Evolutionary conservation across 92 coral and sea anemone species (phyloP).

Genomic region (Bergia sp.): DNA sequence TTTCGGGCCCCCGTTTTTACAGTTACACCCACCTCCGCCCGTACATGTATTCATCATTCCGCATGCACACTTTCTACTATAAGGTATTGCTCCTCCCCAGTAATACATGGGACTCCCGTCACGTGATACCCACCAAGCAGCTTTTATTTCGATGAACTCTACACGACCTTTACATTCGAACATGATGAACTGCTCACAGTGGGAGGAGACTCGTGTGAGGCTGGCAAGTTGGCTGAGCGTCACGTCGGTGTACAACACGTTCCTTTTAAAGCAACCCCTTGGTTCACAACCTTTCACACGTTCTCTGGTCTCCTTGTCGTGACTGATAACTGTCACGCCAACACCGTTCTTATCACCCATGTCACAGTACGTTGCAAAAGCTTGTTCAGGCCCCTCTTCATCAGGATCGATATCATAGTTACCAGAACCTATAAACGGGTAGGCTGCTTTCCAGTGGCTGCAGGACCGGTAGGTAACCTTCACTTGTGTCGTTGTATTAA

Average conservation of each 20-base stretch:
- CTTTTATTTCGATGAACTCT: neutral
- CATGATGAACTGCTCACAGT: constrained; percentile 55
- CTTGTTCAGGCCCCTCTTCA: constrained; percentile 10
- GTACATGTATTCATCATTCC: constrained; percentile 47
- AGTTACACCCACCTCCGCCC: constrained; percentile 30
- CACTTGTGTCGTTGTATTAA: neutral
- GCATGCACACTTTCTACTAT: constrained; percentile 51
- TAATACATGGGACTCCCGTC: constrained; percentile 22
- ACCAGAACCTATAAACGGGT: too few relatives aligned
- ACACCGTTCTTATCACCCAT: constrained; percentile 55
- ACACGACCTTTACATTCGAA: constrained; percentile 26
- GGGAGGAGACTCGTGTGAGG: constrained; percentile 25
- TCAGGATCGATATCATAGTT: constrained; percentile 43
- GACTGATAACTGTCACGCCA: constrained; percentile 64
- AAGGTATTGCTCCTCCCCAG: constrained; percentile 55
- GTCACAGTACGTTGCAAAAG: constrained; percentile 49
- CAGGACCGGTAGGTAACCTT: constrained; percentile 7
- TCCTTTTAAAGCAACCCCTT: neutral
- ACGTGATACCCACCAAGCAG: constrained; percentile 49
- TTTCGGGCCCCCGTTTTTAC: constrained; percentile 10
- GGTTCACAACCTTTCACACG: constrained; percentile 44
- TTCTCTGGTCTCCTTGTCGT: constrained; percentile 57
- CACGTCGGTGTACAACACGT: constrained; percentile 17
- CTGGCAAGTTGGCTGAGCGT: constrained; percentile 14
- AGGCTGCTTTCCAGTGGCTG: constrained; percentile 16